Evolutionary conservation across 2,113 vertebrate species (phyloP).

Genomic region (Dipodomys stephensi): DNA sequence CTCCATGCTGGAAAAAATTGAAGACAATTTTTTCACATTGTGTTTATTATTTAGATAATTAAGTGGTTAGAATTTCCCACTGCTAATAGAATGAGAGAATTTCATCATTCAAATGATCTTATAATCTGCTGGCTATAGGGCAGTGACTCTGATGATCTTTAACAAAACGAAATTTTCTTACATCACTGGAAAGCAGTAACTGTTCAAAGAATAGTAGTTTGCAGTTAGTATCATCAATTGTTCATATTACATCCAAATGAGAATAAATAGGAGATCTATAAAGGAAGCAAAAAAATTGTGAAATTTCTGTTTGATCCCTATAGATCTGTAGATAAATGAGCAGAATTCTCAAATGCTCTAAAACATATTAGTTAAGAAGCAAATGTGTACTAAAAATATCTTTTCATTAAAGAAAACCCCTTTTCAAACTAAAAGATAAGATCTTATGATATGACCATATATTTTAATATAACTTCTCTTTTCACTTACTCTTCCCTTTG

Average conservation of each 20-base stretch:
- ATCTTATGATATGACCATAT: neutral
- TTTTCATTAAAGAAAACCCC: conserved; percentile 38
- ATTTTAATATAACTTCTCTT: conserved; percentile 16
- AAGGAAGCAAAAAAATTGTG: neutral
- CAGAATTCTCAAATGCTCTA: conserved; percentile 32
- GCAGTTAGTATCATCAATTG: neutral
- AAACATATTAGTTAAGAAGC: neutral
- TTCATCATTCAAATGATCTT: conserved; percentile 22
- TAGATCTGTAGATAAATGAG: conserved; percentile 17
- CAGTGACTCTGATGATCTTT: conserved; percentile 42
- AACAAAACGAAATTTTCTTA: conserved; percentile 42
- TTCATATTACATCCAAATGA: neutral
- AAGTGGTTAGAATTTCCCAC: neutral
- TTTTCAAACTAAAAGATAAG: conserved; percentile 33
- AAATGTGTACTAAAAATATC: conserved; percentile 25
- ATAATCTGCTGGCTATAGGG: neutral
- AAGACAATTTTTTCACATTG: neutral
- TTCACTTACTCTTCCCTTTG: neutral
- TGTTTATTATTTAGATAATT: conserved; percentile 17
- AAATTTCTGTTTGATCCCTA: conserved; percentile 1
- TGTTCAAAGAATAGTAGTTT: neutral
- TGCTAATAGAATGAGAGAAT: conserved; percentile 12
- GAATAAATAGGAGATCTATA: conserved; percentile 7
- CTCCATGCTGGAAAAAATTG: neutral
- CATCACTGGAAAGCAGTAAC: neutral